These are phyloP conservation scores for Echeneis naucrates DNA, from an alignment of 2,797 vertebrate genomes.

Conservation along the genomic window DNA sequence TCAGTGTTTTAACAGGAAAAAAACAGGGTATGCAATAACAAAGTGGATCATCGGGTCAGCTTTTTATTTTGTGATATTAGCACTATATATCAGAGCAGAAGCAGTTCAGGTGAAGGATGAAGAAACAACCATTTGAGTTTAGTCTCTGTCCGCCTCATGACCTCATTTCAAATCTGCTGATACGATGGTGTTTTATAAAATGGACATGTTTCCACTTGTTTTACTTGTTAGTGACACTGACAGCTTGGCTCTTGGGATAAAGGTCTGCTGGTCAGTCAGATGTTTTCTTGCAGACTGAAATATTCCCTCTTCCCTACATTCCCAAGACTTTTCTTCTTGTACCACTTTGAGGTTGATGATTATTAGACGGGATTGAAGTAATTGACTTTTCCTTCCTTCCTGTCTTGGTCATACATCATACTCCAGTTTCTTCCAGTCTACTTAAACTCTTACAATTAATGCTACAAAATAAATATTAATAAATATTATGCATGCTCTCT, in stretches of 20 bases:
- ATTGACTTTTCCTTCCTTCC: background rate
- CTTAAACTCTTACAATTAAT: too few species aligned
- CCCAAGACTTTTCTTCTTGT: background rate
- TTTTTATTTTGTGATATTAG: background rate
- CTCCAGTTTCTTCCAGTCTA: too few species aligned
- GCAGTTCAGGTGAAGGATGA: too few species aligned
- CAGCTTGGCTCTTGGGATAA: background rate
- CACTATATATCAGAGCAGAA: background rate
- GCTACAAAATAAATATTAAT: too few species aligned
- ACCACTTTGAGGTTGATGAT: background rate
- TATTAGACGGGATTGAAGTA: background rate
- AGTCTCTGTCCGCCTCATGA: background rate
- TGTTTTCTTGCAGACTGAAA: background rate
- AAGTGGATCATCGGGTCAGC: background rate
- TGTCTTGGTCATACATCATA: too few species aligned
- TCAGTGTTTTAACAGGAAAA: conserved; percentile 21
- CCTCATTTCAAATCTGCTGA: background rate
- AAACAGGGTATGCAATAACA: background rate
- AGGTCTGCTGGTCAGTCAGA: background rate
- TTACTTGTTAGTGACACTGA: background rate
- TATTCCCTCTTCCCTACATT: too few species aligned
- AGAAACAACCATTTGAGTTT: background rate
- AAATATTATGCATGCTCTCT: too few species aligned
- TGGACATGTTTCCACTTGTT: background rate
- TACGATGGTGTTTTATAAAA: background rate